Conservation (phyloP, 2,888 invertebrate genomes). For the Leucophenga montana region DNA sequence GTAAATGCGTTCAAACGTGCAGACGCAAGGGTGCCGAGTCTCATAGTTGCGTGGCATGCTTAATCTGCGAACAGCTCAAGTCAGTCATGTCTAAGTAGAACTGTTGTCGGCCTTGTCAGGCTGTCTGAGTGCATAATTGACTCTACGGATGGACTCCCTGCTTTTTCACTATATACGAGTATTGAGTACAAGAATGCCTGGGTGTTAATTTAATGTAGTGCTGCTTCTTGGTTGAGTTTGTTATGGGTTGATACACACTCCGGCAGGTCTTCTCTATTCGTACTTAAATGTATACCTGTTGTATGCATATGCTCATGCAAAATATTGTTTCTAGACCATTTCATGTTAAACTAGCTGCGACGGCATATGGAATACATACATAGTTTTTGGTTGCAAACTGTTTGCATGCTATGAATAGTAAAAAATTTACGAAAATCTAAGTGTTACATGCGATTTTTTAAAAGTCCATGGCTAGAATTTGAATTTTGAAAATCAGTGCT, state of each 20-base stretch:
- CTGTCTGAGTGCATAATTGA: too few relatives aligned
- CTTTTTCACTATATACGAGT: too few relatives aligned
- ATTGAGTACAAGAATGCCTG: too few relatives aligned
- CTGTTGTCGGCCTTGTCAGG: conserved; percentile 16
- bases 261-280: background rate
- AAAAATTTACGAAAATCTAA: too few relatives aligned
- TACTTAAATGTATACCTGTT: background rate
- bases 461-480: too few relatives aligned
- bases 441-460: too few relatives aligned
- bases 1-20: background rate
- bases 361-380: background rate
- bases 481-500: too few relatives aligned
- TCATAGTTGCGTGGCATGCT: background rate
- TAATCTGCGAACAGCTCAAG: conserved; percentile 2
- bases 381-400: too few relatives aligned
- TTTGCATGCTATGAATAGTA: too few relatives aligned
- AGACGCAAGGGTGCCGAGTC: background rate
- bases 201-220: too few relatives aligned
- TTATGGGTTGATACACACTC: background rate
- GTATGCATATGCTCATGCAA: background rate
- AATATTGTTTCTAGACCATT: background rate
- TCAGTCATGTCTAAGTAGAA: conserved; percentile 19
- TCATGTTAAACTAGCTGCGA: conserved; percentile 4
- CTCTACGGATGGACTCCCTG: too few relatives aligned
- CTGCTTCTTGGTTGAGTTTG: too few relatives aligned